phyloP scores from a whole-genome alignment of 2,888 invertebrate genomes.

The Melipona beecheii region DNA sequence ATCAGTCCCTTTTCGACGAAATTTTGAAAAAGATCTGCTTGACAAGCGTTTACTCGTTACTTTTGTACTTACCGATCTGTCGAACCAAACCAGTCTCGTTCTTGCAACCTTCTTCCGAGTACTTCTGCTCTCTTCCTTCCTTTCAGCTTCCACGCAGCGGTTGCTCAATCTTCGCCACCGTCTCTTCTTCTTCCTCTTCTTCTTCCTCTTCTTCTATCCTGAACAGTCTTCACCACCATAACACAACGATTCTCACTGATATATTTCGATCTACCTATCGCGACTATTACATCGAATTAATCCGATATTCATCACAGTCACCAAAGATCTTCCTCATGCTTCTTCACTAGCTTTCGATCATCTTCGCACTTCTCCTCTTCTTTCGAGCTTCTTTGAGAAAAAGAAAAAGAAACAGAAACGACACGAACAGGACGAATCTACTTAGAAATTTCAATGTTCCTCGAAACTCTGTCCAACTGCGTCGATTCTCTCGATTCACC shows the following conservation, averaged over 20 bases:
- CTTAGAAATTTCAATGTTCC: no score
- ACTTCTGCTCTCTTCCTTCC: neutral
- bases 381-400: neutral
- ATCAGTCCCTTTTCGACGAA: no score
- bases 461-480: neutral
- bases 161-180: conserved; percentile 1
- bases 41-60: no score
- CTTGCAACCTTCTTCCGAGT: neutral
- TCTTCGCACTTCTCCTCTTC: neutral
- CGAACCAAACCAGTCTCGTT: conserved; percentile 32
- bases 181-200: conserved; percentile 62
- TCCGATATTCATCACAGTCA: conserved; percentile 21
- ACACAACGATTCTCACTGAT: conserved; percentile 60
- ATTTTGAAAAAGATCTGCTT: no score
- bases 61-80: conserved; percentile 55
- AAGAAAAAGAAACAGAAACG: neutral
- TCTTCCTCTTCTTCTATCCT: conserved; percentile 61
- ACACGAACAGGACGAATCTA: neutral
- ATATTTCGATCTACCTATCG: conserved; percentile 14
- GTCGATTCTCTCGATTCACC: no score
- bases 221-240: conserved; percentile 67
- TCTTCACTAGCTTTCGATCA: neutral
- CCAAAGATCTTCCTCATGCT: neutral
- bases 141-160: neutral
- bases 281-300: neutral